Evolutionary conservation across 2,797 vertebrate genomes (phyloP).

Genomic region (Anguilla anguilla): DNA sequence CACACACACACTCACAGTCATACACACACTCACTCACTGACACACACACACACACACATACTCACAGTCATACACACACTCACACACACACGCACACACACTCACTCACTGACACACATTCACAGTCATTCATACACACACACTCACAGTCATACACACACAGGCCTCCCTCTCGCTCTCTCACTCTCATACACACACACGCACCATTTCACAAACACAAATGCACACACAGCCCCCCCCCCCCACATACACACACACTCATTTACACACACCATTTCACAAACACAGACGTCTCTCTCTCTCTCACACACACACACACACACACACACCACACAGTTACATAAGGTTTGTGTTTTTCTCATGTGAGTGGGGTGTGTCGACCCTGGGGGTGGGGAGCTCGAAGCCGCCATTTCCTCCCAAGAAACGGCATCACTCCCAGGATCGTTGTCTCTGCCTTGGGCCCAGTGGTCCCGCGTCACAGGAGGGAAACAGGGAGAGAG

Average conservation of each 20-base stretch:
- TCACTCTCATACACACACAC: no score
- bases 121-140: no score
- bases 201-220: not conserved
- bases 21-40: not conserved
- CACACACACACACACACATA: not conserved
- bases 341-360: slow-evolving; percentile 49
- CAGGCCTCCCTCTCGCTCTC: no score
- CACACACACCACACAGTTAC: slow-evolving; percentile 42
- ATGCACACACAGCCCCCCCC: not conserved
- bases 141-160: not conserved
- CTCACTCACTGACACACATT: not conserved
- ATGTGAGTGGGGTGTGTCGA: slow-evolving; percentile 49
- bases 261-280: no score
- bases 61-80: no score
- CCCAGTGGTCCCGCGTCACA: slow-evolving; percentile 62
- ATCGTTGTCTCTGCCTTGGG: slow-evolving; percentile 50
- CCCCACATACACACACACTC: no score
- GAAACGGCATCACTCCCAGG: slow-evolving; percentile 38
- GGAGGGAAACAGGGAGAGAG: slow-evolving; percentile 54
- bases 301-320: not conserved
- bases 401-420: not conserved
- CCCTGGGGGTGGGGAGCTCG: slow-evolving; percentile 17
- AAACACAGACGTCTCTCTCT: no score
- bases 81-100: not conserved
- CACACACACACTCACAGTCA: not conserved